A percentile compares a stretch with the other conserved stretches of the same genome.
Evolutionary conservation across 2,797 vertebrate species (phyloP).

Genomic region (Borostomias antarcticus): DNA sequence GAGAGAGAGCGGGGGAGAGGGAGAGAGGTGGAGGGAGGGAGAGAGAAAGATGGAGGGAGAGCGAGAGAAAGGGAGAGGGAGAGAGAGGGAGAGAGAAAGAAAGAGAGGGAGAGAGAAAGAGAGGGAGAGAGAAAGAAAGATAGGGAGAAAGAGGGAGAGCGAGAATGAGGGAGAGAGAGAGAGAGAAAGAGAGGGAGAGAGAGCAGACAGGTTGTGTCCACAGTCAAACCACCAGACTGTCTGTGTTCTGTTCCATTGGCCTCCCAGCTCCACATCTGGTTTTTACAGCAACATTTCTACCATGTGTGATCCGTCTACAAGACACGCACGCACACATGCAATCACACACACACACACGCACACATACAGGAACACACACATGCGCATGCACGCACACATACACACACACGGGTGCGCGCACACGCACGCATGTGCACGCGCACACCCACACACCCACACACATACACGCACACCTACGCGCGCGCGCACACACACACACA

Average conservation of each 20-base stretch:
- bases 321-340: constrained; percentile 30
- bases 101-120: not conserved
- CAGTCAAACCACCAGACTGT: constrained; percentile 18
- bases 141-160: not conserved
- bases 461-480: too few species aligned
- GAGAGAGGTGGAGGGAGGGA: not conserved
- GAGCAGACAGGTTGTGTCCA: constrained; percentile 17
- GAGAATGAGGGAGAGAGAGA: not conserved
- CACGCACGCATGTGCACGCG: too few species aligned
- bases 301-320: constrained; percentile 43
- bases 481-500: constrained; percentile 14
- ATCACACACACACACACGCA: constrained; percentile 9
- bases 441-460: constrained; percentile 12
- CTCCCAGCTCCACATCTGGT: constrained; percentile 45
- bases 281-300: constrained; percentile 34
- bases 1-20: not conserved
- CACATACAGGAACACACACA: too few species aligned
- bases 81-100: not conserved
- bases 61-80: not conserved
- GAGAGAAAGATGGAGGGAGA: not conserved
- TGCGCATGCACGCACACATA: constrained; percentile 14
- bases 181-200: not conserved
- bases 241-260: constrained; percentile 22
- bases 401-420: constrained; percentile 12
- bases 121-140: not conserved